Evolutionary conservation across 2,113 vertebrate species (phyloP), one percentile per base, ranked within the genome.

Genomic region (Chionis minor): DNA sequence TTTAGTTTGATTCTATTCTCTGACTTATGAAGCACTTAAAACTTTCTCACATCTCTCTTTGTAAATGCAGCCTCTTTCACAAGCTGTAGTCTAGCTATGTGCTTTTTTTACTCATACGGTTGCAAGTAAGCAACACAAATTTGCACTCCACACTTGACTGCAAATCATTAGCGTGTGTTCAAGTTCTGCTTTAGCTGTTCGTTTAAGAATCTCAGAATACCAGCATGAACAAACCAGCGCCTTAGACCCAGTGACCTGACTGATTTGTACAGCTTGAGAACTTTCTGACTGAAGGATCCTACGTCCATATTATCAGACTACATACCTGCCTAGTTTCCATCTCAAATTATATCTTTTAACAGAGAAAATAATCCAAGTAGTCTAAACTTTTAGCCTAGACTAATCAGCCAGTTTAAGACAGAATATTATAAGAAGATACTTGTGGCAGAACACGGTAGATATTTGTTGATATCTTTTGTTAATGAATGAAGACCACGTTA

Each of bases 311-410:
- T 65, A 45, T 33, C 45, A 4, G 2, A 49, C 9, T 54, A 13
- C 10, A 16, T 22, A 35, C 0, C 0, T 15, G 4, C n/a, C 35
- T 12, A 24, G 10, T 44, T 90, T 33, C 16, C 17, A n/a, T 27
- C 23, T 78, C 28, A 88, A 58, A 70, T 85, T 33, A n/a, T n/a
- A 22, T 28, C 30, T 83, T 70, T 80, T 66, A 88, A 42, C 4
- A 51, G 42, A 59, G 7, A 66, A 84, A 86, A 77, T 12, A 80
- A 61, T 49, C 30, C n/a, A 59, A 51, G 10, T 33, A 73, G 67
- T 49, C 11, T 20, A 61, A 80, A 54, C 8, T 65, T 91, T 38
- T 38, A 38, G 38, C 9, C 38, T 38, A 38, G 38, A 38, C 38
- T 38, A 38, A 38, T 11, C 11, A 38, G 1, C 4, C 6, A 2